phyloP scores from a whole-genome alignment of 2,113 vertebrate species.

The Cottus gobio region DNA sequence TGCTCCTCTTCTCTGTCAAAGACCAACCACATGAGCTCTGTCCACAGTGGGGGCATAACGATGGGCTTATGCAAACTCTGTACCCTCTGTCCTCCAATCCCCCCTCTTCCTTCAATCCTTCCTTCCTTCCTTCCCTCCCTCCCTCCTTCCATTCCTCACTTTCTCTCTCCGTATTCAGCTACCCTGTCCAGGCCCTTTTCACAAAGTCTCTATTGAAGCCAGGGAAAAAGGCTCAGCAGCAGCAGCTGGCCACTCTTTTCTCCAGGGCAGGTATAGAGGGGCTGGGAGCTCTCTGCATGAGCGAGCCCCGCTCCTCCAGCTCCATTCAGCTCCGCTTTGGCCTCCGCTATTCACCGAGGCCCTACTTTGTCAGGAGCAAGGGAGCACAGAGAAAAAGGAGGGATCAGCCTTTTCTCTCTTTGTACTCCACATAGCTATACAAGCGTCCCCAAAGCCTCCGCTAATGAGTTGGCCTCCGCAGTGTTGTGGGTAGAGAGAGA shows the following conservation, averaged over 20 bases:
- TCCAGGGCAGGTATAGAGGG: constrained; percentile 76
- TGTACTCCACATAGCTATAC: constrained; percentile 72
- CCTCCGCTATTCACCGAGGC: constrained; percentile 71
- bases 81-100: constrained; percentile 40
- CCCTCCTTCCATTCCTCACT: constrained; percentile 68
- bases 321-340: constrained; percentile 71
- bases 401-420: constrained; percentile 76
- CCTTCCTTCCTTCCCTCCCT: constrained; percentile 67
- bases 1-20: constrained; percentile 58
- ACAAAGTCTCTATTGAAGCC: constrained; percentile 79
- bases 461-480: constrained; percentile 73
- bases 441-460: constrained; percentile 70
- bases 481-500: constrained; percentile 50
- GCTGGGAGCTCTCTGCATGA: constrained; percentile 79
- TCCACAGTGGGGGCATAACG: constrained; percentile 57
- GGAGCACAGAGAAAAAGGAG: constrained; percentile 63
- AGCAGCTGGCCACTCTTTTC: constrained; percentile 82
- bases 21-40: constrained; percentile 51
- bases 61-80: constrained; percentile 61
- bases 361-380: constrained; percentile 77
- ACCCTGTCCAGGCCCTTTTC: constrained; percentile 74
- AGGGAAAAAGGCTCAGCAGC: constrained; percentile 76
- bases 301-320: constrained; percentile 71
- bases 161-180: constrained; percentile 64
- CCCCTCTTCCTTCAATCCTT: constrained; percentile 11